These are phyloP conservation scores for Phymatocera aterrima DNA, from an alignment of 2,888 invertebrate genomes.

Conservation along the genomic window DNA sequence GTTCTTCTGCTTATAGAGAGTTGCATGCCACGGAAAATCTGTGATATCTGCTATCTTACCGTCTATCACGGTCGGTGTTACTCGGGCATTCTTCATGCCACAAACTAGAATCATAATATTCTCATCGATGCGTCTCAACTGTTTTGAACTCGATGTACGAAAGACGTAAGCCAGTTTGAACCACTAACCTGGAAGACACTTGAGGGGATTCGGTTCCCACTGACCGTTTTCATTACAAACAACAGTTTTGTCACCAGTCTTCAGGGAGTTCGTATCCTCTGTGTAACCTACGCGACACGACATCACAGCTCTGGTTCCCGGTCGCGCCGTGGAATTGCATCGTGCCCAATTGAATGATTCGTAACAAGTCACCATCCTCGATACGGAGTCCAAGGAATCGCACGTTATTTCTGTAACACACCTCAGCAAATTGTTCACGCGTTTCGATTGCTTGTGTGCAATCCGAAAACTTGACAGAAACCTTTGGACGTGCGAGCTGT, in stretches of 20 bases:
- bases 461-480: too few relatives aligned
- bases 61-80: slow-evolving; percentile 62
- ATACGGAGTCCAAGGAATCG: neutral
- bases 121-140: too few relatives aligned
- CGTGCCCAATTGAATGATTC: neutral
- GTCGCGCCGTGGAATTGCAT: slow-evolving; percentile 58
- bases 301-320: slow-evolving; percentile 62
- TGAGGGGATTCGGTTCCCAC: slow-evolving; percentile 69
- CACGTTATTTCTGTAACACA: neutral
- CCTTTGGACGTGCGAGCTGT: too few relatives aligned
- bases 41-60: slow-evolving; percentile 62
- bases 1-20: slow-evolving; percentile 61
- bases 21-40: slow-evolving; percentile 73
- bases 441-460: too few relatives aligned
- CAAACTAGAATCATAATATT: slow-evolving; percentile 67
- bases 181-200: slow-evolving; percentile 71
- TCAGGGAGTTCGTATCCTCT: slow-evolving; percentile 40
- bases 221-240: slow-evolving; percentile 63
- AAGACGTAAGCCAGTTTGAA: too few relatives aligned
- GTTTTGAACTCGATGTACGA: too few relatives aligned
- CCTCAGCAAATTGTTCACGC: too few relatives aligned
- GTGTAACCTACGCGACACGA: slow-evolving; percentile 62
- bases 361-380: neutral
- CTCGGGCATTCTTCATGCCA: slow-evolving; percentile 57
- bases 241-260: slow-evolving; percentile 55